Evolutionary conservation across 2,888 invertebrate genomes (phyloP).

Genomic region (Schizaphis graminum): DNA sequence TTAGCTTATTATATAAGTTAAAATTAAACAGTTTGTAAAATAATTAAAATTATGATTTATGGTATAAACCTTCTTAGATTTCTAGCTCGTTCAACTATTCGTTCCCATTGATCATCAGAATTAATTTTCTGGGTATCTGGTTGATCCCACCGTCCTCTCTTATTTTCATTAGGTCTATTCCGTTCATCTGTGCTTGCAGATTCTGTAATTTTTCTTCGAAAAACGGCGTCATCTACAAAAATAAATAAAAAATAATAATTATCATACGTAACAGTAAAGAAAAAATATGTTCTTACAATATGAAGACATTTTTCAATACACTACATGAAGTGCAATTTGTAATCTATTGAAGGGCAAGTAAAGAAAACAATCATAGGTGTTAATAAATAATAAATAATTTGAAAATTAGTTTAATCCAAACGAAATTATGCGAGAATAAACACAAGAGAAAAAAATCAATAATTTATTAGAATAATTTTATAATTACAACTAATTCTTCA

Average conservation of each 20-base stretch:
- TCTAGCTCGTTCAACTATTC: slow-evolving; percentile 55
- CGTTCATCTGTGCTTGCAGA: slow-evolving; percentile 37
- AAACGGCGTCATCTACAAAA: slow-evolving; percentile 50
- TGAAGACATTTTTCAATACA: slow-evolving; percentile 50
- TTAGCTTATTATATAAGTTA: not conserved
- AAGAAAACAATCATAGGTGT: not conserved
- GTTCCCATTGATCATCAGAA: slow-evolving; percentile 61
- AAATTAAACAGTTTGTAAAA: not conserved
- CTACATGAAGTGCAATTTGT: not conserved
- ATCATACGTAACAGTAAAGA: not conserved
- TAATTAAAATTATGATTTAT: not conserved
- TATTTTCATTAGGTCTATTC: slow-evolving; percentile 43
- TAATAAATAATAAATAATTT: not conserved
- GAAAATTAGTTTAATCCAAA: not conserved
- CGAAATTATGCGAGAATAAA: not conserved
- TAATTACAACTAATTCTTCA: not conserved
- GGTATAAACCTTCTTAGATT: slow-evolving; percentile 56
- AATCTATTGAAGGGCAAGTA: not conserved
- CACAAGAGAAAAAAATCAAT: not conserved
- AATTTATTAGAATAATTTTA: not conserved
- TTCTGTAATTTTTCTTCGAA: slow-evolving; percentile 55
- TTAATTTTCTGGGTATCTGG: slow-evolving; percentile 33
- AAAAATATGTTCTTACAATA: slow-evolving; percentile 39
- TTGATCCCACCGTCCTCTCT: slow-evolving; percentile 63
- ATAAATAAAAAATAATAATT: not conserved